Percentiles rank a stretch among this genome's conserved stretches.
Conservation (phyloP, 2,888 invertebrate species). For the Pollenia angustigena region DNA sequence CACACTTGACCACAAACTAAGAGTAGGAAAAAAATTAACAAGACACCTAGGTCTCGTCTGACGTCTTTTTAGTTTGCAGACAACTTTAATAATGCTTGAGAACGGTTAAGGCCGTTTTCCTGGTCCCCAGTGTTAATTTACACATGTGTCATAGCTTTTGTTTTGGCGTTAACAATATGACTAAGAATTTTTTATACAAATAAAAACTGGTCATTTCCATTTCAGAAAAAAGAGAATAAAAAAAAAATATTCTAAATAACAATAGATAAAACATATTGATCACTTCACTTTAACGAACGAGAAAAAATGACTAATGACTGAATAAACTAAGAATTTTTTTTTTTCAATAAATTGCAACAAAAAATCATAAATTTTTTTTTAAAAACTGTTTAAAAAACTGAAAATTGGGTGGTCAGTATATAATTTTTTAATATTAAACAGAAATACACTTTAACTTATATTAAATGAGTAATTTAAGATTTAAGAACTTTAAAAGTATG, state of each 20-base stretch:
- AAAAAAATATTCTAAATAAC: slow-evolving; percentile 62
- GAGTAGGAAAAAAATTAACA: neutral
- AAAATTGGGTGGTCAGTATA: slow-evolving; percentile 54
- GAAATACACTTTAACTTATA: slow-evolving; percentile 21
- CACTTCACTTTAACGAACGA: slow-evolving; percentile 32
- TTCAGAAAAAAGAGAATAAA: slow-evolving; percentile 31
- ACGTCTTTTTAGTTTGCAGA: neutral
- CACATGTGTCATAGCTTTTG: slow-evolving; percentile 70
- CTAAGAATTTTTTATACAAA: slow-evolving; percentile 61
- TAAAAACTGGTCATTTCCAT: slow-evolving; percentile 49
- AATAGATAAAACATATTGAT: slow-evolving; percentile 66
- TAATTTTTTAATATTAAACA: neutral
- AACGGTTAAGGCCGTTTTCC: neutral
- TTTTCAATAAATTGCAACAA: neutral
- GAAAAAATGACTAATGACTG: slow-evolving; percentile 66
- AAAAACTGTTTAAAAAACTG: neutral
- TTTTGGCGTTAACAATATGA: slow-evolving; percentile 68
- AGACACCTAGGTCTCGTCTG: slow-evolving; percentile 26
- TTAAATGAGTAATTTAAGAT: slow-evolving; percentile 55
- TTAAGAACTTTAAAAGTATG: neutral
- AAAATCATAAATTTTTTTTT: neutral
- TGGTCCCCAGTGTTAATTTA: slow-evolving; percentile 35
- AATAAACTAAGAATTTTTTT: slow-evolving; percentile 4
- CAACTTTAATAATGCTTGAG: neutral
- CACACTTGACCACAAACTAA: slow-evolving; percentile 55